Evolutionary conservation across 2,113 vertebrate species (phyloP), one percentile per base, ranked within the genome.

Genomic region (Myiozetetes cayanensis): DNA sequence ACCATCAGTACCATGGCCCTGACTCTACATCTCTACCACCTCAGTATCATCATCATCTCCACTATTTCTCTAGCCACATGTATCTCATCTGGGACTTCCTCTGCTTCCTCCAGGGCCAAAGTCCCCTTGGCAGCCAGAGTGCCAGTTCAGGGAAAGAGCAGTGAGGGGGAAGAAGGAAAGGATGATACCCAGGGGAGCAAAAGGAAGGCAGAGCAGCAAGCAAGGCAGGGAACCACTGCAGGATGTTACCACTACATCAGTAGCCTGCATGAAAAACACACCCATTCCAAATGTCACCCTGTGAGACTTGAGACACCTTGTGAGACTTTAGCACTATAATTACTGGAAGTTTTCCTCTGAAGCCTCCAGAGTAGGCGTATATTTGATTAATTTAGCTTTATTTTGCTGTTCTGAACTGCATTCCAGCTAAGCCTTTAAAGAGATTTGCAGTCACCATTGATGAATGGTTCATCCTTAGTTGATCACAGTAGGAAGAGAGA

Each of bases 181-280:
- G 61, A 35, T 53, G 27, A 16, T 73, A 10, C 12, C 39, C 44
- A 15, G 14, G 31, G 15, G 5, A 65, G 21, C 22, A 39, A 20
- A 88, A 58, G 27, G 19, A 63, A 65, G 37, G 43, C 55, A 83
- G 72, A 83, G 46, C 78, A 41, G 50, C 56, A 47, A 35, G 50
- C 0, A 1, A 70, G 50, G 44, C 50, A 28, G 12, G 43, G n/a
- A 72, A n/a, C 11, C 1, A 0, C 47, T 68, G 39, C 17, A 43
- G 31, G 24, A 39, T 35, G 21, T n/a, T 77, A 35, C 31, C 9
- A 2, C 47, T 39, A 4, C 2, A 4, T 44, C 30, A 58, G 47
- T 62, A 76, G 37, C 14, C 58, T 72, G 20, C 52, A n/a, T 56
- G 52, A 72, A 67, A 79, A 67, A n/a, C 1, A 0, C 31, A 41